Percentiles rank a stretch among this genome's conserved stretches.
Conservation (phyloP, 2,113 vertebrate genomes). For the Vulpes lagopus region DNA sequence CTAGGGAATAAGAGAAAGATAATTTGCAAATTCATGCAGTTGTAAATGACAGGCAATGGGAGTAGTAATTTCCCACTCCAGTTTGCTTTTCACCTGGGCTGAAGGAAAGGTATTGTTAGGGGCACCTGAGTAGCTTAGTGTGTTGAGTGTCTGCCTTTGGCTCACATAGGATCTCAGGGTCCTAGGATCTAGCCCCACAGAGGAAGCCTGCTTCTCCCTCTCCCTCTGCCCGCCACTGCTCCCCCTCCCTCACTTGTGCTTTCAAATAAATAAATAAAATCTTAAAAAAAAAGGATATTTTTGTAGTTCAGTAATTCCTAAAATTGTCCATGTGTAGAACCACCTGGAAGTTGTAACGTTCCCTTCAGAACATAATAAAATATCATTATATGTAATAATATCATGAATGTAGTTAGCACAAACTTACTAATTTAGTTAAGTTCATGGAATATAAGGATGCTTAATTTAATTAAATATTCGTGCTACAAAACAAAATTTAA, state of each 20-base stretch:
- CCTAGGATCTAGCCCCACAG: too few species aligned
- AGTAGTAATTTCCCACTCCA: not conserved
- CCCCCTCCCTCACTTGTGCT: too few species aligned
- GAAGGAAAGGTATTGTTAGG: not conserved
- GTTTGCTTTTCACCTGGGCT: constrained; percentile 58
- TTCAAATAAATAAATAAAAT: too few species aligned
- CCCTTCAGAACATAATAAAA: constrained; percentile 56
- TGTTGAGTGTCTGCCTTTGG: too few species aligned
- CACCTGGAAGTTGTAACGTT: constrained; percentile 60
- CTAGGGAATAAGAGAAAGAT: constrained; percentile 36
- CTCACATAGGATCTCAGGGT: too few species aligned
- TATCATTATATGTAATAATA: constrained; percentile 58
- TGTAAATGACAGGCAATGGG: constrained; percentile 43
- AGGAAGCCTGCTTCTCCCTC: too few species aligned
- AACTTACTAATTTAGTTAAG: constrained; percentile 56
- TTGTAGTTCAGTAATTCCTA: constrained; percentile 56
- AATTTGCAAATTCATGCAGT: constrained; percentile 20
- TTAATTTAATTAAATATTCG: constrained; percentile 54
- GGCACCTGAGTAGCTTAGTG: too few species aligned
- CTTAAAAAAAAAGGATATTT: not conserved
- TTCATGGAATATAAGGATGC: constrained; percentile 36
- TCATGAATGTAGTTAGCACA: constrained; percentile 22
- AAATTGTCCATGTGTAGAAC: constrained; percentile 26
- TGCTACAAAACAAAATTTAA: not conserved
- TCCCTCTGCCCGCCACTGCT: too few species aligned